phyloP scores from a whole-genome alignment of 2,797 vertebrate genomes.

The Ataeniobius toweri region DNA sequence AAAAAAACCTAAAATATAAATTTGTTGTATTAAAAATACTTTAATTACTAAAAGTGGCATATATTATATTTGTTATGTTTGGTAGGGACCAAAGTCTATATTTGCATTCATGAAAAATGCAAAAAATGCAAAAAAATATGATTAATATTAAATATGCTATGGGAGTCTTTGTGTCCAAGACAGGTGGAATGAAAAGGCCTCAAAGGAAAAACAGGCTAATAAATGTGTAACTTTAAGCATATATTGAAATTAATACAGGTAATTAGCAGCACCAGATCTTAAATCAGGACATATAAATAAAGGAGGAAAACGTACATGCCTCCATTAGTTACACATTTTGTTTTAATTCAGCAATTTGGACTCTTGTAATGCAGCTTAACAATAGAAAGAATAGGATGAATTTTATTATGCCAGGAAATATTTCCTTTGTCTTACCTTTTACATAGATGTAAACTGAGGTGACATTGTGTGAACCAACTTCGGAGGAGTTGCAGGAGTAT shows the following conservation, averaged over 20 bases:
- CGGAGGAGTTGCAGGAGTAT: slow-evolving; percentile 78
- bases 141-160: no score
- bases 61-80: background rate
- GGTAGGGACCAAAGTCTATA: background rate
- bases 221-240: no score
- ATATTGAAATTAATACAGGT: background rate
- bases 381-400: background rate
- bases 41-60: no score
- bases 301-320: background rate
- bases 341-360: no score
- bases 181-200: no score
- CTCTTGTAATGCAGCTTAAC: no score
- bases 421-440: slow-evolving; percentile 79
- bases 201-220: no score
- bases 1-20: no score
- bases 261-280: background rate
- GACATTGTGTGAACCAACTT: slow-evolving; percentile 29
- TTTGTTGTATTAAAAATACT: no score
- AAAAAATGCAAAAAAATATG: background rate
- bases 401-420: background rate
- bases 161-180: no score
- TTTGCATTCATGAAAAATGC: background rate
- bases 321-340: background rate
- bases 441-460: slow-evolving; percentile 84
- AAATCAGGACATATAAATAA: background rate